Evolutionary conservation across 2,797 vertebrate species (phyloP), one percentile per base, ranked within the genome.

Genomic region (Sebastes goodei): DNA sequence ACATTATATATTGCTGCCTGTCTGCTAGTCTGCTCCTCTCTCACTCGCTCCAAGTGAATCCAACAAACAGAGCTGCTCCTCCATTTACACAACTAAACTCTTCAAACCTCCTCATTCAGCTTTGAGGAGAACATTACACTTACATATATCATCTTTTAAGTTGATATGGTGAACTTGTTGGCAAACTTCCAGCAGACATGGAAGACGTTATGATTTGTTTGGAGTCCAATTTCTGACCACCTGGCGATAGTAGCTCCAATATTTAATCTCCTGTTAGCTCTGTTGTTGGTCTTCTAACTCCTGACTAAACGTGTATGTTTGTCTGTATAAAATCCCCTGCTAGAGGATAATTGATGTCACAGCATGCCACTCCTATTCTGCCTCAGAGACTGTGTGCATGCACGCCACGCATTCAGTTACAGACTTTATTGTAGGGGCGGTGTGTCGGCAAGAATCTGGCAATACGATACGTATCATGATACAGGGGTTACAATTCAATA

Each of bases 1-100:
- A 71, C 72, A 73, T 79, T 74, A 68, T 74, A 42, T 7, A 42
- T 7, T 74, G 29, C 33, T 64, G 14, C 66, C 57, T 75, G 71
- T 67, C 74, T 71, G 20, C 46, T 33, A 5, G 27, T 71, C 35
- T 74, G 11, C 52, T 55, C 3, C 7, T 61, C 49, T 74, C 27
- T 68, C 27, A 11, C 60, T 46, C 30, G 79, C 72, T 74, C 67
- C 10, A 21, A 49, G 29, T 68, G 10, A 72, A 63, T 17, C 67
- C 56, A 67, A 56, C 55, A 74, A 25, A 52, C 15, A 9, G 17
- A 79, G 57, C 57, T 25, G 7, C 6, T 49, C 63, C 25, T 52
- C 53, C 25, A 33, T 69, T 74, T 52, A 68, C 42, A 81, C 23
- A 74, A 17, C 15, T 11, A 8, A 3, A 25, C 42, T 68, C 32